phyloP scores from a whole-genome alignment of 2,113 vertebrate genomes.

The Ciconia maguari region DNA sequence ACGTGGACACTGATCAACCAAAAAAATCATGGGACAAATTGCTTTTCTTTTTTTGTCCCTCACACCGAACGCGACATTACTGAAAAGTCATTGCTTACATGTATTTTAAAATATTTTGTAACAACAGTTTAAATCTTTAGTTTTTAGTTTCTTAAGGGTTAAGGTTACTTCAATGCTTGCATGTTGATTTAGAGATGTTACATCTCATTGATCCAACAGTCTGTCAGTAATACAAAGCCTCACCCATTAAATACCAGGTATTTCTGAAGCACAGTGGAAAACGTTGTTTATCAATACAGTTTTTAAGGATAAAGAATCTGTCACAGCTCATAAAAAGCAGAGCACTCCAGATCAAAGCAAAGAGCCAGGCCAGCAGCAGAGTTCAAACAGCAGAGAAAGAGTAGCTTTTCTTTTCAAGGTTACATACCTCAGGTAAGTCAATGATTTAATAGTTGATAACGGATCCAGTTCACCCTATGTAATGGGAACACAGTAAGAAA shows the following conservation, averaged over 20 bases:
- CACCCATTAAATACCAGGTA: not conserved
- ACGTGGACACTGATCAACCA: not conserved
- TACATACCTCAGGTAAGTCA: conserved; percentile 89
- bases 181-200: not conserved
- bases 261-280: not conserved
- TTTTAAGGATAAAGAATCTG: not conserved
- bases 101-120: not conserved
- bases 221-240: not conserved
- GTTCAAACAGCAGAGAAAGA: not conserved
- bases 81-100: not conserved
- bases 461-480: conserved; percentile 92
- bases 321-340: not conserved
- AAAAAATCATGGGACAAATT: not conserved
- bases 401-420: not conserved
- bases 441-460: conserved; percentile 84
- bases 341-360: not conserved
- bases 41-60: not conserved
- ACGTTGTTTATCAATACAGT: accelerated
- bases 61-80: accelerated
- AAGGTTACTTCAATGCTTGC: not conserved
- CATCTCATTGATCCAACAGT: not conserved
- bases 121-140: not conserved
- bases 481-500: not conserved
- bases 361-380: not conserved
- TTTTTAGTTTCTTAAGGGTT: not conserved